Conservation (phyloP, 2,797 vertebrate species). For the Xiphorhynchus erythropygius region DNA sequence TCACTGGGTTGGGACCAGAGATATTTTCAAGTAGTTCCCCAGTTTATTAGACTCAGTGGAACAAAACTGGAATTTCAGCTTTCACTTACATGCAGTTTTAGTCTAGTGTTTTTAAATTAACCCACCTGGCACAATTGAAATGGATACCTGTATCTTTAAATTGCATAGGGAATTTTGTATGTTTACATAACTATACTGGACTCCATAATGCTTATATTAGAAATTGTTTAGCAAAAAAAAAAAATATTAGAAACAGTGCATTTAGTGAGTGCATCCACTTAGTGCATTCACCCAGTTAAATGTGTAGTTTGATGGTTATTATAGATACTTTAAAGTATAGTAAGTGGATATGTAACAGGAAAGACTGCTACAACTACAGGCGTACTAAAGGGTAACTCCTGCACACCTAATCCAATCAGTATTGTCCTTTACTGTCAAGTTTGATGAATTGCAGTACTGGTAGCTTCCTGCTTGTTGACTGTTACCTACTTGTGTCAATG, state of each 20-base stretch:
- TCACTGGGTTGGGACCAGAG: background rate
- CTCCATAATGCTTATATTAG: constrained; percentile 80
- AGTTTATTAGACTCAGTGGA: constrained; percentile 28
- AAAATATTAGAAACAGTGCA: constrained; percentile 77
- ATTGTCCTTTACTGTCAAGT: constrained; percentile 78
- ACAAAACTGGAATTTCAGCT: constrained; percentile 71
- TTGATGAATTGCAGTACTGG: constrained; percentile 77
- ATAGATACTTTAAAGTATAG: constrained; percentile 78
- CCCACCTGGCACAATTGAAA: constrained; percentile 66
- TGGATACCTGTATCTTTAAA: constrained; percentile 79
- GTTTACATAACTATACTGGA: constrained; percentile 79
- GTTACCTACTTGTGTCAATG: constrained; percentile 85
- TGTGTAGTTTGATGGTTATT: constrained; percentile 82
- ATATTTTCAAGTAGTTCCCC: constrained; percentile 3
- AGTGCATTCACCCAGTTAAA: constrained; percentile 75
- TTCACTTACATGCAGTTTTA: constrained; percentile 64
- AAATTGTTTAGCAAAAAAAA: constrained; percentile 80
- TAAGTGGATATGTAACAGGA: constrained; percentile 78
- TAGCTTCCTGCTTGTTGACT: constrained; percentile 84
- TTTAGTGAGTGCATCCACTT: constrained; percentile 76
- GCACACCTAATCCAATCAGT: constrained; percentile 74
- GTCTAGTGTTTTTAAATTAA: constrained; percentile 65
- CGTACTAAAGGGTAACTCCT: constrained; percentile 68
- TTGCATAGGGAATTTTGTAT: constrained; percentile 78
- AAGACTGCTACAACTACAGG: constrained; percentile 72